These are phyloP conservation scores for Varanus komodoensis DNA, from an alignment of 2,113 vertebrate genomes.

Conservation along the genomic window DNA sequence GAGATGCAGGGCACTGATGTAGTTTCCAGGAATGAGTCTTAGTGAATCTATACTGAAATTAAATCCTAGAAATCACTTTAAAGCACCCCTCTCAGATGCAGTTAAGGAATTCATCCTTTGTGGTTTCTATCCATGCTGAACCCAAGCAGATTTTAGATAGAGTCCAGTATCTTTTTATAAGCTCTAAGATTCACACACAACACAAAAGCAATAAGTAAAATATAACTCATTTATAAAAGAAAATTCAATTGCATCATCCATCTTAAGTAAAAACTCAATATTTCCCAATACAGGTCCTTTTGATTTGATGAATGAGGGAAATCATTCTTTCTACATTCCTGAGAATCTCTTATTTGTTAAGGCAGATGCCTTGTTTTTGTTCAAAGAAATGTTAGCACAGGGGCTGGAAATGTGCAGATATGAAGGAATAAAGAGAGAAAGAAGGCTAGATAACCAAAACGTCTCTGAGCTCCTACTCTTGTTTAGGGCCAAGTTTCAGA, in stretches of 20 bases:
- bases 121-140: background rate
- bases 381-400: slow-evolving; percentile 18
- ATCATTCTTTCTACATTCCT: slow-evolving; percentile 41
- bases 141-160: background rate
- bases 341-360: slow-evolving; percentile 35
- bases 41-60: background rate
- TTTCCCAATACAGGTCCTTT: slow-evolving; percentile 41
- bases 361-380: slow-evolving; percentile 6
- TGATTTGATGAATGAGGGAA: slow-evolving; percentile 66
- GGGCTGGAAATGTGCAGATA: background rate
- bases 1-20: background rate
- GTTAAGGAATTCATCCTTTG: accelerated
- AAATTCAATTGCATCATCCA: slow-evolving; percentile 53
- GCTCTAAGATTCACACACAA: slow-evolving; percentile 25
- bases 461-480: background rate
- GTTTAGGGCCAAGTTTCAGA: background rate
- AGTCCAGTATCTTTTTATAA: slow-evolving; percentile 10
- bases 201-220: slow-evolving; percentile 64
- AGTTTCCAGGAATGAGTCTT: background rate
- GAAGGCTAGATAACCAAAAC: background rate
- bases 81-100: background rate
- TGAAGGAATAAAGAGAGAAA: slow-evolving; percentile 24
- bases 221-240: slow-evolving; percentile 71
- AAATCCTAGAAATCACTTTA: background rate
- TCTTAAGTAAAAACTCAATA: slow-evolving; percentile 73